Evolutionary conservation across 2,797 vertebrate genomes (phyloP), one percentile per base, ranked within the genome.

Genomic region (Liasis olivaceus): DNA sequence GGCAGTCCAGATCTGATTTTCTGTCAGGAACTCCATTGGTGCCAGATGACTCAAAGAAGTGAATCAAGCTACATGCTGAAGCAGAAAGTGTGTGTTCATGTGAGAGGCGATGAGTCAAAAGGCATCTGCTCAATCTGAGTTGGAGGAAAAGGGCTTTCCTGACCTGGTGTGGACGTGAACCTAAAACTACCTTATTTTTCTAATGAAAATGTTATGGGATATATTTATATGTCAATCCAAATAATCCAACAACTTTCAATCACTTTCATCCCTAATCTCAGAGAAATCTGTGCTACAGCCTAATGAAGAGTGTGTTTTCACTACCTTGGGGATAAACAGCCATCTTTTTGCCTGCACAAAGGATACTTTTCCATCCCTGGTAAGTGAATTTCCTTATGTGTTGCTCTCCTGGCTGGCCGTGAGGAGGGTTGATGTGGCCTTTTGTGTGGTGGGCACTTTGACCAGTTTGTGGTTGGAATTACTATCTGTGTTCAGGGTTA

Each of bases 271-370:
- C 89, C 81, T 91, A 24, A 69, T 84, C 22, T 77, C 97, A 99
- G 99, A 99, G 95, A 99, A 99, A 94, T 98, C 98, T 0, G 98
- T 99, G 95, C 98, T 99, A 69, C 98, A 99, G 89, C 99, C 99
- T 5, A 99, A 98, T 1, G 99, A 99, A 64, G 99, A 99, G 96
- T 99, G 99, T 0, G 99, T 99, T 89, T 99, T 99, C 97, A 99
- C 99, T 95, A 99, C 99, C 0, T 97, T 99, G 97, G 99, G 99
- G 2, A 98, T 99, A 97, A 99, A 99, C 98, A 99, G 99, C 60
- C 99, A 99, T 97, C 98, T 99, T 95, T 99, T 99, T 22, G 98
- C 99, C 90, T 99, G 99, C 66, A 98, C 99, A 56, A 97, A 98
- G 7, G 97, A 98, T 0, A 98, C 99, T 58, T 98, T 99, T 0